Evolutionary conservation across 2,113 vertebrate genomes (phyloP).

Genomic region (Cichladusa arquata): DNA sequence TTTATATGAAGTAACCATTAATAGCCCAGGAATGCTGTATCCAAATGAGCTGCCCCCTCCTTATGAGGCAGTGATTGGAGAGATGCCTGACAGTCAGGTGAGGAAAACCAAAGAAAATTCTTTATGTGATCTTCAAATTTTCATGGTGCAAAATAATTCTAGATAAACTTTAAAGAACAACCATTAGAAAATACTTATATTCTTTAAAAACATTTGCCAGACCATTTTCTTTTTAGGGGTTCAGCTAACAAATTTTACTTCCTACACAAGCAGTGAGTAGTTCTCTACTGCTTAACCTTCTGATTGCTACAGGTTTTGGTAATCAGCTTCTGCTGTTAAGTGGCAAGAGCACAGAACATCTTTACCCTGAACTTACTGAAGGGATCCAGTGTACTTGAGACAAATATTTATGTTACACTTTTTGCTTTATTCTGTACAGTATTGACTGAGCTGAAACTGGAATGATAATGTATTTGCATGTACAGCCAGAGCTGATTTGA

Average conservation of each 20-base stretch:
- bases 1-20: conserved; percentile 90
- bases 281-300: background rate
- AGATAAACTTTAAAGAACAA: background rate
- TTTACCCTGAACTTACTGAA: background rate
- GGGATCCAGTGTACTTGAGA: background rate
- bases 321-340: background rate
- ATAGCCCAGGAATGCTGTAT: conserved; percentile 89
- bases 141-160: background rate
- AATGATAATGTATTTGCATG: background rate
- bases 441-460: background rate
- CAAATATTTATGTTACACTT: background rate
- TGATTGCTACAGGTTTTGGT: background rate
- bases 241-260: background rate
- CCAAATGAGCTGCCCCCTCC: conserved; percentile 93
- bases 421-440: background rate
- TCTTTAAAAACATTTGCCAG: background rate
- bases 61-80: conserved; percentile 91
- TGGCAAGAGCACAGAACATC: background rate
- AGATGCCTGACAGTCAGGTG: conserved; percentile 85
- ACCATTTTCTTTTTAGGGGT: background rate
- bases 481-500: background rate
- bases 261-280: background rate
- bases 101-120: conserved; percentile 15
- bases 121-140: background rate
- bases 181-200: background rate